These are phyloP conservation scores for Calephelis virginiensis DNA, from an alignment of 1,140 invertebrate species.

Conservation along the genomic window DNA sequence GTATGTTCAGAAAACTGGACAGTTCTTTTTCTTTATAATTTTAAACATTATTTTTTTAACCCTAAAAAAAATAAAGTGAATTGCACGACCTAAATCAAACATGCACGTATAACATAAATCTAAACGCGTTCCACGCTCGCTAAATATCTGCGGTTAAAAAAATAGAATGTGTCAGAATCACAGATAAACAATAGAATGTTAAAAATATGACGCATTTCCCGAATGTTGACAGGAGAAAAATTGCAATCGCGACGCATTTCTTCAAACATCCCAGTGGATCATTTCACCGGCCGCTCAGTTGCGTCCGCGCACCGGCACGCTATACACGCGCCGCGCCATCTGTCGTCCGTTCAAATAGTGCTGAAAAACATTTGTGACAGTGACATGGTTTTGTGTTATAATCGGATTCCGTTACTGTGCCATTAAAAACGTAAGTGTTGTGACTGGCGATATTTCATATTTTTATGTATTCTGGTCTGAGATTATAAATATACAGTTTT, in stretches of 20 bases:
- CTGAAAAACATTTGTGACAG: constrained; percentile 57
- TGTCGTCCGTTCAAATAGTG: constrained; percentile 39
- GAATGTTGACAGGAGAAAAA: constrained; percentile 28
- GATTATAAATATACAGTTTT: constrained; percentile 4
- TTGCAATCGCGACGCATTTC: constrained; percentile 37
- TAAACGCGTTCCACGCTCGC: no score
- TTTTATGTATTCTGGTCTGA: background rate
- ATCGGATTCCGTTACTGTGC: constrained; percentile 62
- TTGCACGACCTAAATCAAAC: no score
- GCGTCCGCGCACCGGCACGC: constrained; percentile 41
- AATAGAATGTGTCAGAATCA: background rate
- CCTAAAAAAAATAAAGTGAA: no score
- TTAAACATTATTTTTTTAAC: no score
- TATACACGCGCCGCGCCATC: constrained; percentile 31
- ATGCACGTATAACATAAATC: no score
- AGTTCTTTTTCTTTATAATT: no score
- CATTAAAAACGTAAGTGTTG: constrained; percentile 61
- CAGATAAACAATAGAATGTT: constrained; percentile 13
- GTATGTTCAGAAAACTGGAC: no score
- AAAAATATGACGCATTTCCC: constrained; percentile 14
- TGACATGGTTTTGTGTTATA: constrained; percentile 67
- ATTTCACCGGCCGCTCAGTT: constrained; percentile 49
- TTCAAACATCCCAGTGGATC: constrained; percentile 33
- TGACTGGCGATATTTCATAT: constrained; percentile 1
- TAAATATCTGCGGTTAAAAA: background rate